Evolutionary conservation across 2,797 vertebrate species (phyloP), one percentile per base, ranked within the genome.

Genomic region (Diplodus puntazzo): DNA sequence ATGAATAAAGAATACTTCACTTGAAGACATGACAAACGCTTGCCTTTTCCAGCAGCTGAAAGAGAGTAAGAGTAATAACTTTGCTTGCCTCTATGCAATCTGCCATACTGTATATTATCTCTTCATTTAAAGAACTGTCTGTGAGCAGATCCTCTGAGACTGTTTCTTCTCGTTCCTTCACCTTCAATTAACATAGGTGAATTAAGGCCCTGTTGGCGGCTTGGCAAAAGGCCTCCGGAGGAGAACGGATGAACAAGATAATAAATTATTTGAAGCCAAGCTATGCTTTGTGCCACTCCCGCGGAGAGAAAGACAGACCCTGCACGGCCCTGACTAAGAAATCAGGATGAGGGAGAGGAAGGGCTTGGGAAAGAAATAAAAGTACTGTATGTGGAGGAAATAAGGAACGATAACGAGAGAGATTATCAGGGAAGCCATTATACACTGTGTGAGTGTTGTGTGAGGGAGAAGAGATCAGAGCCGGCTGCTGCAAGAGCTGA

Each of bases 1-100:
- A 92, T 92, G 76, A 91, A 93, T 92, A 92, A 91, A 80, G 84
- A 87, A 91, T 84, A 79, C 58, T 69, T 86, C 69, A 77, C 78
- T 84, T 82, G 79, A 86, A 75, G 73, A 86, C 62, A 59, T 71
- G 86, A 84, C 88, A 87, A 86, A 84, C 3, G 69, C 72, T 79
- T 25, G 27, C 49, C 57, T 66, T 77, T 80, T 79, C 34, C 1
- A 75, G 75, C 60, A 68, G 75, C 82, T 77, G 77, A 81, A 84
- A 62, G 61, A 83, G 66, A 87, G 73, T 39, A 61, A 73, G 46
- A 79, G 66, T 57, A 70, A 81, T n/a, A 61, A 64, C 78, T 68
- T 54, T 11, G 52, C 68, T 39, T 67, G 58, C 52, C 45, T 73
- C 27, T 42, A 48, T 72, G 67, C 53, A 55, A 30, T 75, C 52